Base-by-base conservation (phyloP, 2,888 invertebrate species). In the Brenthis hecate region DNA sequence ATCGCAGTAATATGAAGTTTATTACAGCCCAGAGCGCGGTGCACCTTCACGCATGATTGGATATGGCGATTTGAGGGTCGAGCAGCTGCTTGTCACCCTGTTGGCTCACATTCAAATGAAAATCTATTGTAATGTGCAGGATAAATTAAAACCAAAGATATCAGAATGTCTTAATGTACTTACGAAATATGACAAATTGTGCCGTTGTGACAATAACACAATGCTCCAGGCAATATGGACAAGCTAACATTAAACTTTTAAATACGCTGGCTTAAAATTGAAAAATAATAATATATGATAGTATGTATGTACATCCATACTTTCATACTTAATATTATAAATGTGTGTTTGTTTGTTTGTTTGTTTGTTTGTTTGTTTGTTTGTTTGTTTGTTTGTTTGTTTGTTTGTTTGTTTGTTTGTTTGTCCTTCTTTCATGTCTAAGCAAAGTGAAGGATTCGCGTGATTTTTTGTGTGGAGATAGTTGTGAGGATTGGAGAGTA, bases 11-110 rank as follows among this genome's bases (percentile, higher is more conserved):
- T 77, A 71, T 78, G 70, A 78, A 80, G 78, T 80, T 79, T 80
- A 77, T 76, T 75, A 75, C 71, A 73, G 74, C 77, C 75, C 71
- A 77, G 75, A 77, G 19, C 61, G 78, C 76, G 79, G 76, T 81
- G 83, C 83, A 85, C 87, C 88, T 90, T 90, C 87, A 85, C 82
- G 89, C 84, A 80, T 88, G 87, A 90, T 86, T 85, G 87, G 83
- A 81, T 83, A 78, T 78, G 81, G 81, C 84, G 80, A 85, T 84
- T 80, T 80, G 87, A 86, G 90, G 89, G 89, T 86, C 89, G 85
- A 78, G 79, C 85, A 87, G 87, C 85, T 86, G 86, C 77, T 77
- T 80, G 78, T 81, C 81, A 78, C 74, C 77, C 81, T 79, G 60
- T 88, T 88, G 86, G 87, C 86, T 83, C 81, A 78, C 74, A 87